phyloP scores from a whole-genome alignment of 2,888 invertebrate species.

The Pyralis farinalis region DNA sequence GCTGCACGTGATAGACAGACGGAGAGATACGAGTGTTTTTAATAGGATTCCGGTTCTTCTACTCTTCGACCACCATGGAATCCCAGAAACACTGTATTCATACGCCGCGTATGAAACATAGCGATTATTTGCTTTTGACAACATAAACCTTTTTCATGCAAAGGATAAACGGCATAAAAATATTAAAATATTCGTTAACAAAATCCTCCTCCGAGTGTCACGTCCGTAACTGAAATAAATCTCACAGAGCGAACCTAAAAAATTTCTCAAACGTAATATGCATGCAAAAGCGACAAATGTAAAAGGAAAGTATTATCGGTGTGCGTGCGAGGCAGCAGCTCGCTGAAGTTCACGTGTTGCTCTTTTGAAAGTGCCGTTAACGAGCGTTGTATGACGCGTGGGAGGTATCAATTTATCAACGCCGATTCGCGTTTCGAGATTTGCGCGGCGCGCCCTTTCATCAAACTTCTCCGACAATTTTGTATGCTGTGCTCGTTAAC shows the following conservation, averaged over 20 bases:
- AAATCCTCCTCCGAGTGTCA: too few relatives aligned
- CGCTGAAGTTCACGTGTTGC: slow-evolving; percentile 10
- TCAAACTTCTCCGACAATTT: neutral
- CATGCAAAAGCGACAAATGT: neutral
- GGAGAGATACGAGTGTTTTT: too few relatives aligned
- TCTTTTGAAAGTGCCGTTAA: slow-evolving; percentile 10
- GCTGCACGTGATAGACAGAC: too few relatives aligned
- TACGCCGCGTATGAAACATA: too few relatives aligned
- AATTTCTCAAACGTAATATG: neutral
- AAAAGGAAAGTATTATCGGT: neutral
- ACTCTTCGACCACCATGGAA: too few relatives aligned
- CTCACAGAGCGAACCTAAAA: neutral
- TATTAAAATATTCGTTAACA: too few relatives aligned
- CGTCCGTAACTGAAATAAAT: neutral
- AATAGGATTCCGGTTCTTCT: too few relatives aligned
- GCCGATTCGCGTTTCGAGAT: neutral
- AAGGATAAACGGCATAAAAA: too few relatives aligned
- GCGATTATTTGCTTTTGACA: too few relatives aligned
- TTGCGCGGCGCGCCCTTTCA: neutral
- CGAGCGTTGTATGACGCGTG: slow-evolving; percentile 12
- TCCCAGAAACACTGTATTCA: too few relatives aligned
- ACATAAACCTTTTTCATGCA: too few relatives aligned
- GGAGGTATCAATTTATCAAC: slow-evolving; percentile 14
- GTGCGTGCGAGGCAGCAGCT: neutral
- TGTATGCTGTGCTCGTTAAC: neutral